phyloP scores from a whole-genome alignment of 2,113 vertebrate species.

The Triplophysa siluroides region DNA sequence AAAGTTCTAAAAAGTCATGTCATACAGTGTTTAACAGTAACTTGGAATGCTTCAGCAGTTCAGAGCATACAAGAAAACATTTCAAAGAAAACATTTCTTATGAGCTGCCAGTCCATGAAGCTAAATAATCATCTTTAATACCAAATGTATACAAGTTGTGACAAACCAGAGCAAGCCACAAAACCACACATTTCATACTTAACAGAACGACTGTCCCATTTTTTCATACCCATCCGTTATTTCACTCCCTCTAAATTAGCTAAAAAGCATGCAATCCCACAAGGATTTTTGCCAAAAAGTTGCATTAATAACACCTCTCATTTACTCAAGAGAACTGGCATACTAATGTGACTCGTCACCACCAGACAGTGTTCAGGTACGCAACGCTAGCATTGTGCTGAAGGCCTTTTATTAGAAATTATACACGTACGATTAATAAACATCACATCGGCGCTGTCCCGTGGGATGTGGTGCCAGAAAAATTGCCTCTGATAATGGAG shows the following conservation, averaged over 20 bases:
- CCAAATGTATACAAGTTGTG: background rate
- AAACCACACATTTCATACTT: slow-evolving; percentile 19
- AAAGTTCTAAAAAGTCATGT: background rate
- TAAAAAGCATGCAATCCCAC: slow-evolving; percentile 27
- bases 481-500: slow-evolving; percentile 63
- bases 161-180: background rate
- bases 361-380: slow-evolving; percentile 32
- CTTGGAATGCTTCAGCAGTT: too few relatives aligned
- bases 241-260: background rate
- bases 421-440: slow-evolving; percentile 70
- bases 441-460: slow-evolving; percentile 54
- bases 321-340: slow-evolving; percentile 52
- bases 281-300: slow-evolving; percentile 32
- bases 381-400: slow-evolving; percentile 50
- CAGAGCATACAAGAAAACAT: too few relatives aligned
- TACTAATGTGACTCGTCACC: slow-evolving; percentile 62
- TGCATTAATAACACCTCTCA: slow-evolving; percentile 52
- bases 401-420: slow-evolving; percentile 64
- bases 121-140: too few relatives aligned
- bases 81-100: too few relatives aligned
- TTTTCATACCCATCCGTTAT: slow-evolving; percentile 14
- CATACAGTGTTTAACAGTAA: too few relatives aligned
- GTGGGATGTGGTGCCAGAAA: slow-evolving; percentile 52
- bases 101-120: too few relatives aligned
- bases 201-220: slow-evolving; percentile 3